These are phyloP conservation scores for Glaucopsyche alexis DNA, from an alignment of 2,888 invertebrate species.

Conservation along the genomic window DNA sequence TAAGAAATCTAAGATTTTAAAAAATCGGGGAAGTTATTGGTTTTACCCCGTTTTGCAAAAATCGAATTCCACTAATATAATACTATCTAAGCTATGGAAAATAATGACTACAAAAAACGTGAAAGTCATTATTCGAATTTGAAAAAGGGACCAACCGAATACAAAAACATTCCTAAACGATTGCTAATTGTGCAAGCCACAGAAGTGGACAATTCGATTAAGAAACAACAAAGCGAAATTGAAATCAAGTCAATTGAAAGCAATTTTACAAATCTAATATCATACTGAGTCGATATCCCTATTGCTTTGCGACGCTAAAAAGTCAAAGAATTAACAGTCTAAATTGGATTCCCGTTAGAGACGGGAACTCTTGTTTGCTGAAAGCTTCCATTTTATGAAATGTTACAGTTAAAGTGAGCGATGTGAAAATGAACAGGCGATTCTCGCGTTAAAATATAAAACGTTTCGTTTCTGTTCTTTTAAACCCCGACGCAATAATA, in stretches of 20 bases:
- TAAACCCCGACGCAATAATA: neutral
- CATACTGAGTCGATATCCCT: slow-evolving; percentile 39
- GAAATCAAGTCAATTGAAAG: slow-evolving; percentile 35
- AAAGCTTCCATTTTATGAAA: slow-evolving; percentile 27
- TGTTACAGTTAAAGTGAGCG: slow-evolving; percentile 8
- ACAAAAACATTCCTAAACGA: neutral
- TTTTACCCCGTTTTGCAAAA: no score
- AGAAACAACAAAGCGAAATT: slow-evolving; percentile 37
- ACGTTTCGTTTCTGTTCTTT: neutral
- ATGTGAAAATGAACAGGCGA: slow-evolving; percentile 4
- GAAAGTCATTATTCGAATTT: neutral
- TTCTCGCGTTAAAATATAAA: neutral
- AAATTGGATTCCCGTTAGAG: slow-evolving; percentile 40
- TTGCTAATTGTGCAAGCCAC: neutral
- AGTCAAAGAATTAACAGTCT: slow-evolving; percentile 39
- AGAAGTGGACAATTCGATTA: slow-evolving; percentile 29
- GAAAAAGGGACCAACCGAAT: neutral
- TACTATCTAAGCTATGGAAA: no score
- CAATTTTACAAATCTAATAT: slow-evolving; percentile 40
- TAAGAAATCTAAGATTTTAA: no score
- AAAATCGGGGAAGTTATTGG: no score
- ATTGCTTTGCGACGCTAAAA: slow-evolving; percentile 39
- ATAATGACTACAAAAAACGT: no score
- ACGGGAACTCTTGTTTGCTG: slow-evolving; percentile 36
- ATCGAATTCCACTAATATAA: no score